phyloP scores from a whole-genome alignment of 2,888 invertebrate genomes.

The Andrena marginata region DNA sequence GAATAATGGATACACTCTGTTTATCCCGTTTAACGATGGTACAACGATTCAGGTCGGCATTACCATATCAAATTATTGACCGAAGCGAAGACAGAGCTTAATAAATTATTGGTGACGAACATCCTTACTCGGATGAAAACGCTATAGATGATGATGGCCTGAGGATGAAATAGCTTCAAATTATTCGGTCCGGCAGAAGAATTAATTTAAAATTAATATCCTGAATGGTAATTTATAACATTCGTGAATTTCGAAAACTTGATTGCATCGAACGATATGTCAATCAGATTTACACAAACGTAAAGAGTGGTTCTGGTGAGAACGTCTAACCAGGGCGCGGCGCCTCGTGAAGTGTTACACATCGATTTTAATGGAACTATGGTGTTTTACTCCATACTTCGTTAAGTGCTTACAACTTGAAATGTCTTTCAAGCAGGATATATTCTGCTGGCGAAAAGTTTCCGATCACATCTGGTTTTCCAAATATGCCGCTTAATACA shows the following conservation, averaged over 20 bases:
- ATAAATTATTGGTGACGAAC: conserved; percentile 10
- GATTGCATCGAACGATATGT: too few species aligned
- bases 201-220: conserved; percentile 1
- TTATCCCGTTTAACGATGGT: conserved; percentile 15
- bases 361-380: too few species aligned
- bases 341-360: too few species aligned
- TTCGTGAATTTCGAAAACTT: not conserved
- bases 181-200: not conserved
- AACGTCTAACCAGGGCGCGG: too few species aligned
- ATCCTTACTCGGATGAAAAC: not conserved
- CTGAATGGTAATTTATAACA: not conserved
- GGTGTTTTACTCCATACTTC: too few species aligned
- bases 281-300: too few species aligned
- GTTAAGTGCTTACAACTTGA: too few species aligned
- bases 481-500: too few species aligned
- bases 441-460: too few species aligned
- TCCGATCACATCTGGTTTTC: too few species aligned
- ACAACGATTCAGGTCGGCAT: conserved; percentile 17
- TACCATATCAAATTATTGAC: conserved; percentile 29
- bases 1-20: conserved; percentile 15
- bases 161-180: not conserved
- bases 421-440: too few species aligned
- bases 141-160: not conserved
- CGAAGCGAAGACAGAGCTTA: not conserved
- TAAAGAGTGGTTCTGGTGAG: too few species aligned